These are phyloP conservation scores for Apostichopus japonicus DNA, from an alignment of 35 echinoderm and acorn worm genomes.

Conservation along the genomic window DNA sequence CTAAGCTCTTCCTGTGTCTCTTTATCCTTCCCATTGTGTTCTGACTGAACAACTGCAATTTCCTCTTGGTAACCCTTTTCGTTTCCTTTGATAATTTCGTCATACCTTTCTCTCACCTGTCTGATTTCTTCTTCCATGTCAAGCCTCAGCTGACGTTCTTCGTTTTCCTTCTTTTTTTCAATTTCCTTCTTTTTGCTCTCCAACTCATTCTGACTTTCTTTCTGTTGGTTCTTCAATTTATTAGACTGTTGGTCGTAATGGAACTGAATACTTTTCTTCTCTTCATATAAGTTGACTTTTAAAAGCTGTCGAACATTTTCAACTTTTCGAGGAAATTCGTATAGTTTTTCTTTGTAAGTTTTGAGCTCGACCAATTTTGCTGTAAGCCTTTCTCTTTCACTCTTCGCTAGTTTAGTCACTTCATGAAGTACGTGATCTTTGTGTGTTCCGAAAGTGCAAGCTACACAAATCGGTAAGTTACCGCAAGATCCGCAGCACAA, in stretches of 20 bases:
- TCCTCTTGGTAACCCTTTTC: neutral
- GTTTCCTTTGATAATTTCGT: neutral
- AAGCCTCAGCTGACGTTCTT: neutral
- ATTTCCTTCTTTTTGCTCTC: neutral
- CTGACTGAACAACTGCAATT: neutral
- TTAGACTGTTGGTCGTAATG: neutral
- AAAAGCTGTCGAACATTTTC: neutral
- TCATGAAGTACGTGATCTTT: constrained; percentile 21
- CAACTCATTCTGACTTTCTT: neutral
- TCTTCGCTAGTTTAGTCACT: neutral
- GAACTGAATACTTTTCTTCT: neutral
- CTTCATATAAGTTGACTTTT: constrained; percentile 10
- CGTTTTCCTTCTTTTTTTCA: neutral
- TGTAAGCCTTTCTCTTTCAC: neutral
- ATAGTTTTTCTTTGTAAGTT: neutral
- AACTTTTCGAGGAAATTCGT: neutral
- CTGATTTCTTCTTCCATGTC: constrained; percentile 10
- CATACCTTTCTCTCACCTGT: constrained; percentile 2
- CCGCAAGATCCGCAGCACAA: constrained; percentile 9
- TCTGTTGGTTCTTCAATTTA: neutral
- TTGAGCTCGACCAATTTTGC: neutral
- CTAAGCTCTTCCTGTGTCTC: neutral
- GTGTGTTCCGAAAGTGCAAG: constrained; percentile 13
- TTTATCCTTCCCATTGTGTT: neutral
- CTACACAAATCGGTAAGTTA: constrained; percentile 28